A percentile compares a stretch with the other conserved stretches of the same genome.
Conservation (phyloP, 2,797 vertebrate genomes). For the Calcarius lapponicus region DNA sequence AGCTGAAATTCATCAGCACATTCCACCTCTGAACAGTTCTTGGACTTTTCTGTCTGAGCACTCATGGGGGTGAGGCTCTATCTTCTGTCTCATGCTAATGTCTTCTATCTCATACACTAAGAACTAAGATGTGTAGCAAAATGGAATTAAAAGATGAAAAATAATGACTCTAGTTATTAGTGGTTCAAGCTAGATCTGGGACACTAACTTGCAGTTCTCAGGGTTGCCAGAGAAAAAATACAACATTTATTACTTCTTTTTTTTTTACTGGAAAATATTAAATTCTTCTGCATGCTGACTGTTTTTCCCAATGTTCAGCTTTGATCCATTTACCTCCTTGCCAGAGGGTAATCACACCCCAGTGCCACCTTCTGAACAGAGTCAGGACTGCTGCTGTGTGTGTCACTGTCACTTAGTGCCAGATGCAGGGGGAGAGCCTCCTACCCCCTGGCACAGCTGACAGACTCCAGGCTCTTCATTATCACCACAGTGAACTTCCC, state of each 20-base stretch:
- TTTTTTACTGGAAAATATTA: constrained; percentile 9
- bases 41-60: not conserved
- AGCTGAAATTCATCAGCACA: not conserved
- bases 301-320: constrained; percentile 22
- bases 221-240: constrained; percentile 19
- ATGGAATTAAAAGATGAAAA: constrained; percentile 29
- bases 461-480: not conserved
- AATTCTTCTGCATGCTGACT: constrained; percentile 15
- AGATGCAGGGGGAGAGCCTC: not conserved
- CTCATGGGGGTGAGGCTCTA: not conserved
- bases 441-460: not conserved
- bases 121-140: not conserved
- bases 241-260: not conserved
- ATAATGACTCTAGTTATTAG: not conserved
- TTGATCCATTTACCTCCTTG: constrained; percentile 58
- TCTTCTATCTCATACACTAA: not conserved
- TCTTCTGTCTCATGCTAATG: not conserved
- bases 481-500: not conserved
- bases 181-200: not conserved
- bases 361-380: constrained; percentile 35
- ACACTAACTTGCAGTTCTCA: not conserved
- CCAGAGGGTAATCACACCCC: constrained; percentile 39
- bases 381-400: not conserved
- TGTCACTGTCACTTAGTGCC: constrained; percentile 30
- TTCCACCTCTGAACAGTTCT: not conserved